Evolutionary conservation across 2,888 invertebrate species (phyloP), one percentile per base, ranked within the genome.

Genomic region (Napeogenes inachia): DNA sequence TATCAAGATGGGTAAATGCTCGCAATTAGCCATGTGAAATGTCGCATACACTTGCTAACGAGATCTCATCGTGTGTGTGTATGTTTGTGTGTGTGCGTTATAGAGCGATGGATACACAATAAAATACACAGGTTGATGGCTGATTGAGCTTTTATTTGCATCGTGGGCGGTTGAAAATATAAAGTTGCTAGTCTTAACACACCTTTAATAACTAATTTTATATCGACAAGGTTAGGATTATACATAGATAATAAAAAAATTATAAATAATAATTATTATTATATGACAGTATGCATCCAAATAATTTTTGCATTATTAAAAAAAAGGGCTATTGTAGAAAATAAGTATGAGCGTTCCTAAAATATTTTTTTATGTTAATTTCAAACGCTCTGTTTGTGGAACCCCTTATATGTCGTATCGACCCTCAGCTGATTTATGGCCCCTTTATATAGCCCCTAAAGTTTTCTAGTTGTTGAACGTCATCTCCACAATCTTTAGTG

Each of bases 1-100:
- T 87, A 89, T 90, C 88, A 83, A 85, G 84, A 88, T 85, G 87
- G 85, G 87, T 89, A 89, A 89, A 88, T 82, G 87, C 82, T 83
- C 76, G 86, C 89, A 89, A 90, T 89, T 90, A 89, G 89, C 82
- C 81, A 83, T 85, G 89, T 86, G 89, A 90, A 90, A 90, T 89
- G 89, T 90, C 89, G 83, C 87, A 82, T 84, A 80, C 75, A 80
- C 87, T 84, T 85, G 89, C 89, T 90, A 90, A 90, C 89, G 87
- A 90, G 85, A 82, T 82, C 82, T 79, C 80, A 81, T 76, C 78
- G 77, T 76, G 76, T 75, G 80, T 79, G 75, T 73, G 74, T 77
- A 77, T 56, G 60, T 35, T 45, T 50, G 10, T 30, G 21, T 50
- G 6, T 30, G 30, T 50, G 10, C 30, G 30, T 50, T 10, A 30